Percentiles rank a stretch among this genome's conserved stretches.
phyloP scores from a whole-genome alignment of 2,113 vertebrate genomes.

The Panthera leo region DNA sequence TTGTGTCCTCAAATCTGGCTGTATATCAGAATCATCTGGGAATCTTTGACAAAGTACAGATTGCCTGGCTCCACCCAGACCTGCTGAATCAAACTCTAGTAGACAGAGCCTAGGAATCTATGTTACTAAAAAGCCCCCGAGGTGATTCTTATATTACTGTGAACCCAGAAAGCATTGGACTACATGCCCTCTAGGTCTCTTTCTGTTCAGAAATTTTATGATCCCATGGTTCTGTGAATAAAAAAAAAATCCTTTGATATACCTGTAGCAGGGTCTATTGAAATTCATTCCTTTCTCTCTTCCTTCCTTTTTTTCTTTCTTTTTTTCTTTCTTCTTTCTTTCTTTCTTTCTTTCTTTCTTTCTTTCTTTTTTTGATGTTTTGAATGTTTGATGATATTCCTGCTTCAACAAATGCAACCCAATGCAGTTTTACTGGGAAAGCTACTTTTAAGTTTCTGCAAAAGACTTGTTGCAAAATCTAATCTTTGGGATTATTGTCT shows the following conservation, averaged over 20 bases:
- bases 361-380: background rate
- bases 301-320: background rate
- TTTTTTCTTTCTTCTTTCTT: background rate
- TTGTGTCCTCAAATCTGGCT: background rate
- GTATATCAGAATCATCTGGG: background rate
- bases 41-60: background rate
- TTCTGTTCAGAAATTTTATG: conserved; percentile 47
- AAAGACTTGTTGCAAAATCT: background rate
- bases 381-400: background rate
- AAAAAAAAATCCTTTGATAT: conserved; percentile 3
- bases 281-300: background rate
- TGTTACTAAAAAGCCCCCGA: background rate
- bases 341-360: background rate
- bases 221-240: background rate
- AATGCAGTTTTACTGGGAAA: conserved; percentile 26
- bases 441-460: background rate
- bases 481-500: conserved; percentile 18
- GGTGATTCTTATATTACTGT: background rate
- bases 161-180: background rate
- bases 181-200: background rate
- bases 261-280: background rate
- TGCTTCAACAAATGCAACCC: background rate
- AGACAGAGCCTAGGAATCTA: background rate
- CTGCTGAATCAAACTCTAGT: background rate
- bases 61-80: background rate